A percentile compares a stretch with the other conserved stretches of the same genome.
Evolutionary conservation across 37 sponge, comb jelly and placozoan genomes (phyloP).

Genomic region (Halichondria panicea): DNA sequence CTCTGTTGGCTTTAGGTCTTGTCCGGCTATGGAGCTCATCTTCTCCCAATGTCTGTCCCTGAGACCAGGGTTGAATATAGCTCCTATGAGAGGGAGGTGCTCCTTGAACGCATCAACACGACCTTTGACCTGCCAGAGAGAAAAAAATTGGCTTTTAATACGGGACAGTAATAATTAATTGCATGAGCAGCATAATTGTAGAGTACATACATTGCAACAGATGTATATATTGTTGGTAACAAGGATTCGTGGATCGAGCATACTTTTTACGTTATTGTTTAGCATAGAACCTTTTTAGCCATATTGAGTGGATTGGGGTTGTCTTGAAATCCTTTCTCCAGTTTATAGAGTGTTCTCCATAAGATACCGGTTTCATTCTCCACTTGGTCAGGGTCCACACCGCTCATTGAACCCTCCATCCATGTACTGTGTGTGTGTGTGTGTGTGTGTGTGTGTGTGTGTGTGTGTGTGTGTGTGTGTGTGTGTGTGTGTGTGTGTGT

Average conservation of each 20-base stretch:
- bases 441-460: constrained; percentile 5
- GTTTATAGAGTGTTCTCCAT: constrained; percentile 94
- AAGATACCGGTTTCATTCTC: constrained; percentile 88
- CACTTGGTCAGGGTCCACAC: constrained; percentile 94
- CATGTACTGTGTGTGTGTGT: constrained; percentile 67
- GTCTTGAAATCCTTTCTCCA: constrained; percentile 89
- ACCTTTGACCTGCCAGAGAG: constrained; percentile 66
- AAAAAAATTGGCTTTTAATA: neutral
- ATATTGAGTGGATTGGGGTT: constrained; percentile 82
- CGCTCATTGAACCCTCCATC: constrained; percentile 91
- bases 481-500: no score
- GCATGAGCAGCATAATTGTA: no score
- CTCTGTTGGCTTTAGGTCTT: constrained; percentile 80
- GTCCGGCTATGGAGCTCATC: constrained; percentile 89
- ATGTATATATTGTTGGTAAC: no score
- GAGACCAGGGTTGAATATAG: constrained; percentile 96
- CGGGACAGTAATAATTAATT: no score
- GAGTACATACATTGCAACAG: no score
- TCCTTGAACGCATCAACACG: constrained; percentile 96
- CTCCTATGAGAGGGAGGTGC: constrained; percentile 84
- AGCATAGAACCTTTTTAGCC: constrained; percentile 88
- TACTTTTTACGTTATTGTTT: no score
- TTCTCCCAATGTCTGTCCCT: constrained; percentile 96
- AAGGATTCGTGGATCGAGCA: no score
- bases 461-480: constrained; percentile 2